A percentile compares a stretch with the other conserved stretches of the same genome.
phyloP scores from a whole-genome alignment of 1,140 invertebrate genomes.

The Aphis craccivora region DNA sequence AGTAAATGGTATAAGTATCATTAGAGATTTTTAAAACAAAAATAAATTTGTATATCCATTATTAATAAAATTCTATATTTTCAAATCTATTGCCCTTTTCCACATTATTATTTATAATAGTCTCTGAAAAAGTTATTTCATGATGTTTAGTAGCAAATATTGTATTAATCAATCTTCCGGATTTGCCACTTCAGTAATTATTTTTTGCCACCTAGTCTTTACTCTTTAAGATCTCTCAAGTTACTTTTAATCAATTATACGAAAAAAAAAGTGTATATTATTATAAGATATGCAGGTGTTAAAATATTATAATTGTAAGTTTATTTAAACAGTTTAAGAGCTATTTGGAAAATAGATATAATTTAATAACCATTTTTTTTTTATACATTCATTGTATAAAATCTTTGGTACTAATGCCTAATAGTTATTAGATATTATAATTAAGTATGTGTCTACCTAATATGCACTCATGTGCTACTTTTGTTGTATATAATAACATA shows the following conservation, averaged over 20 bases:
- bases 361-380: background rate
- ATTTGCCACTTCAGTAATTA: background rate
- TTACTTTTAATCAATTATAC: background rate
- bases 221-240: background rate
- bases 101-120: background rate
- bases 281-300: background rate
- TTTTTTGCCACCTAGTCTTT: background rate
- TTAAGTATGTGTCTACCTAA: background rate
- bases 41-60: background rate
- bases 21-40: background rate
- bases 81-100: background rate
- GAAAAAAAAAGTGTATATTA: background rate
- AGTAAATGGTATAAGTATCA: background rate
- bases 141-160: background rate
- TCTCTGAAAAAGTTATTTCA: background rate
- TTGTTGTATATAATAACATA: background rate
- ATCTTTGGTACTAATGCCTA: background rate
- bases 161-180: background rate
- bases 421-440: conserved; percentile 11
- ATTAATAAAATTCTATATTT: background rate
- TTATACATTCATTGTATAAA: background rate
- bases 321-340: conserved; percentile 13
- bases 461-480: background rate
- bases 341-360: background rate
- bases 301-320: conserved; percentile 5